Evolutionary conservation across 2,888 invertebrate genomes (phyloP), one percentile per base, ranked within the genome.

Genomic region (Iselma pallidipennis): DNA sequence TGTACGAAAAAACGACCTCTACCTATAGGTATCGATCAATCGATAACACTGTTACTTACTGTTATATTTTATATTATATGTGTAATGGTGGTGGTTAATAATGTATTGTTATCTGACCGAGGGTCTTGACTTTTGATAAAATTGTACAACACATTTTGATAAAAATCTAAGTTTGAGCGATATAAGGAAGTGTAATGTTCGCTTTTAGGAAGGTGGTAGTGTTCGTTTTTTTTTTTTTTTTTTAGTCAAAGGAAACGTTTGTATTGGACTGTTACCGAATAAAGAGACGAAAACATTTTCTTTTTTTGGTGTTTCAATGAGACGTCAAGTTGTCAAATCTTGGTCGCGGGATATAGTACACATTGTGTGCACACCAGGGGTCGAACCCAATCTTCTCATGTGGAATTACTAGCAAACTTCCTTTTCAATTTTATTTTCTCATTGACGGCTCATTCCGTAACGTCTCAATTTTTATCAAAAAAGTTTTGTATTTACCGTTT

Each of bases 301-400:
- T 74, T 73, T 73, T 68, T 73, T n/a, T n/a, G 71, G 66, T 72
- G 72, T 76, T 75, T 74, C 74, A 75, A 74, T 76, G 72, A 72
- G 70, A 74, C 73, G 74, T 74, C 75, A 75, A 74, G 74, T 74
- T 74, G 74, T 76, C 75, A 75, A 75, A 73, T 73, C 67, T 70
- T 71, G 61, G 71, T 64, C 55, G 48, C 56, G 66, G 49, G 59
- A 64, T 70, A 70, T 70, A 63, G 66, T 59, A 61, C 64, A 70
- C 66, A 68, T 65, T 68, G 63, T 65, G 55, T 61, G 49, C 62
- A 49, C 66, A 60, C 61, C 61, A 64, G 62, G 63, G 63, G 66
- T 66, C 62, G 61, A 67, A 68, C 59, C 63, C 65, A 68, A 70
- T 67, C 58, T 55, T 55, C 55, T 53, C 29, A 23, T 55, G 52